These are phyloP conservation scores for Chaitophorus viminalis DNA, from an alignment of 2,888 invertebrate genomes.

Conservation along the genomic window DNA sequence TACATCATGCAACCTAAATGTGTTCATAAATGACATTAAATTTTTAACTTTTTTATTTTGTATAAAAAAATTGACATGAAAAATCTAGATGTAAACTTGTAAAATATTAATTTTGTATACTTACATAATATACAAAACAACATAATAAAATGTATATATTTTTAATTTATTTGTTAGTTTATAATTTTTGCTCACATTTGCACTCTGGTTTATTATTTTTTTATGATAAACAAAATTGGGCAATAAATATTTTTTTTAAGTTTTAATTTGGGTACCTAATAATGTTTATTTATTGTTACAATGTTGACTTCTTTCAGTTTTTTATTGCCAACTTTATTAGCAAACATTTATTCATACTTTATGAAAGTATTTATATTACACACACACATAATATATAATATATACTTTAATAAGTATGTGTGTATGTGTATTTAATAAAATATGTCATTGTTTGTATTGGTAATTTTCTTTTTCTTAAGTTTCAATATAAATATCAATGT, in stretches of 20 bases:
- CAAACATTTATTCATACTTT: slow-evolving; percentile 12
- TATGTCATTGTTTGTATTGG: slow-evolving; percentile 24
- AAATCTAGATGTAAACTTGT: slow-evolving; percentile 54
- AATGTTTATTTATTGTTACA: slow-evolving; percentile 45
- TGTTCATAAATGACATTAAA: slow-evolving; percentile 47
- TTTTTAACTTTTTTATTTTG: slow-evolving; percentile 59
- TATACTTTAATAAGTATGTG: not conserved
- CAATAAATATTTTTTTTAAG: slow-evolving; percentile 50
- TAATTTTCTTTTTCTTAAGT: slow-evolving; percentile 21
- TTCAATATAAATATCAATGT: slow-evolving; percentile 9
- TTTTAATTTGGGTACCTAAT: slow-evolving; percentile 29
- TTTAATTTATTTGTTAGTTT: slow-evolving; percentile 56
- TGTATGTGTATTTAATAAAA: not conserved
- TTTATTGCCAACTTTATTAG: slow-evolving; percentile 19
- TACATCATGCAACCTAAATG: slow-evolving; percentile 49
- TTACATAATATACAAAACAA: slow-evolving; percentile 54
- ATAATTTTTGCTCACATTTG: slow-evolving; percentile 61
- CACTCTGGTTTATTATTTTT: slow-evolving; percentile 60
- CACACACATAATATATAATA: too few relatives aligned
- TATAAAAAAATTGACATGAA: slow-evolving; percentile 61
- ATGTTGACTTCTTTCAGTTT: slow-evolving; percentile 29
- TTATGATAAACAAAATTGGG: slow-evolving; percentile 59
- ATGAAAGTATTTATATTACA: not conserved
- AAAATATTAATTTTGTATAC: slow-evolving; percentile 61
- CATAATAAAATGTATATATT: slow-evolving; percentile 57